These are phyloP conservation scores for Diabrotica virgifera DNA, from an alignment of 1,140 invertebrate species.

Conservation along the genomic window DNA sequence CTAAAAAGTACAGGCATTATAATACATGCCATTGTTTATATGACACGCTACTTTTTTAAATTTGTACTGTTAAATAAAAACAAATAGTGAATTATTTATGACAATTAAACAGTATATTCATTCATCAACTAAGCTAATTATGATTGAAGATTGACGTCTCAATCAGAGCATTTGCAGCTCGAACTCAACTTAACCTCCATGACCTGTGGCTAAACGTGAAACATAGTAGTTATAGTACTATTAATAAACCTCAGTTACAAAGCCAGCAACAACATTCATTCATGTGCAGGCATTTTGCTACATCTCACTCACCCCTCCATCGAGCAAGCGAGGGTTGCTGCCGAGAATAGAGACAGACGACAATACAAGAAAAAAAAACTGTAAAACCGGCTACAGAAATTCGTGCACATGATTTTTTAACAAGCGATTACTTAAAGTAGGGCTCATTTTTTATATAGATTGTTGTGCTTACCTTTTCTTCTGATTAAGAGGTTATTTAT, in stretches of 20 bases:
- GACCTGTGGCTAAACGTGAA: background rate
- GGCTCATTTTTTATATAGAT: conserved; percentile 6
- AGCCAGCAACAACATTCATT: background rate
- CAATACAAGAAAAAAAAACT: conserved; percentile 16
- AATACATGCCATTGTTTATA: too few species aligned
- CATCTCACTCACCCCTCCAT: background rate
- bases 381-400: conserved; percentile 21
- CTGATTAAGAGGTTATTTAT: conserved; percentile 12
- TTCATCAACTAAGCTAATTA: too few species aligned
- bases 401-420: conserved; percentile 13
- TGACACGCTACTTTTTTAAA: too few species aligned
- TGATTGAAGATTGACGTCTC: too few species aligned
- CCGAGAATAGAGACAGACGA: background rate
- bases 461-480: conserved; percentile 16
- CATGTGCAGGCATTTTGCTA: background rate
- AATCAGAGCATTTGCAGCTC: background rate
- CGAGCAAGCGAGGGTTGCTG: conserved; percentile 4
- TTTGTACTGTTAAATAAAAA: too few species aligned
- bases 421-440: conserved; percentile 25
- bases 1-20: too few species aligned
- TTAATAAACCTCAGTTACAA: background rate
- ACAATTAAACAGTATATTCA: too few species aligned
- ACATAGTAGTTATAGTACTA: background rate
- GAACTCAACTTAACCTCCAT: background rate
- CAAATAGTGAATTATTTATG: too few species aligned